Evolutionary conservation across 2,888 invertebrate species (phyloP).

Genomic region (Bellardia bayeri): DNA sequence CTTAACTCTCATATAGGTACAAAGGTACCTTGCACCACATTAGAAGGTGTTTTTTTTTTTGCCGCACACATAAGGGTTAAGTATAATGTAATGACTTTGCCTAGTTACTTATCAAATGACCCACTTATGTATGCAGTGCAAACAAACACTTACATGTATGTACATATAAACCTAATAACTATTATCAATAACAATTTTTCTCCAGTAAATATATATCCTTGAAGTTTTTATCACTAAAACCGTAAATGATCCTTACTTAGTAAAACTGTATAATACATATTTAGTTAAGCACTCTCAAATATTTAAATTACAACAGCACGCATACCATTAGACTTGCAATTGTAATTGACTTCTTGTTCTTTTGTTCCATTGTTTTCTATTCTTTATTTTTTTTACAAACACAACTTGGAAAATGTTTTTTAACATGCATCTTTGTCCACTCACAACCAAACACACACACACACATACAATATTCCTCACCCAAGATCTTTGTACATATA

Average conservation of each 20-base stretch:
- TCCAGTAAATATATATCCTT: neutral
- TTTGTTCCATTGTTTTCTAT: neutral
- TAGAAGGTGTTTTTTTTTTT: no score
- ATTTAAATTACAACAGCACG: neutral
- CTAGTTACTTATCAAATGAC: no score
- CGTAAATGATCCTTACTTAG: neutral
- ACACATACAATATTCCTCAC: neutral
- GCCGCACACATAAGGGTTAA: no score
- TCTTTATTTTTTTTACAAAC: neutral
- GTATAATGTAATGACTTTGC: no score
- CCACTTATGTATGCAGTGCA: no score
- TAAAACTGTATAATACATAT: neutral
- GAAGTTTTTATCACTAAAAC: neutral
- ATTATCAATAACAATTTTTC: slow-evolving; percentile 9
- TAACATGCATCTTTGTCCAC: neutral
- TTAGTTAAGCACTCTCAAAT: neutral
- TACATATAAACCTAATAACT: neutral
- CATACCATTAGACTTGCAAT: neutral
- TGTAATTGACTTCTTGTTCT: neutral
- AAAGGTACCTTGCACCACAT: no score
- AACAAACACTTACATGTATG: no score
- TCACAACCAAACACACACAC: neutral
- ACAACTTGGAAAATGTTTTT: neutral
- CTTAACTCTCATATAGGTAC: no score
- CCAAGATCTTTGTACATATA: neutral